phyloP scores from a whole-genome alignment of 2,888 invertebrate species.

The Xanthorhoe designata region DNA sequence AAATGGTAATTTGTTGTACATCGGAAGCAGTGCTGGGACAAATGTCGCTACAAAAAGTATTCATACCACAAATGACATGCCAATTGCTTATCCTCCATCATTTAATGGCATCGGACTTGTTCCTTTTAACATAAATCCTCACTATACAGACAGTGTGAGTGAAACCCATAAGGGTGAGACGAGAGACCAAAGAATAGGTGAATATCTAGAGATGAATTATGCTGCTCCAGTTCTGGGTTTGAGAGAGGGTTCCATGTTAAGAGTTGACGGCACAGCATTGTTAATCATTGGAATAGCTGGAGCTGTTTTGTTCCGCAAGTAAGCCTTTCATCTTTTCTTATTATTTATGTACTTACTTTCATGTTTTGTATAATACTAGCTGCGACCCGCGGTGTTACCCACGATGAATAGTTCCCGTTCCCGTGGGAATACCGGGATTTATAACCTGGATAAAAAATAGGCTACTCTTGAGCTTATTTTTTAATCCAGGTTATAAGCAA shows the following conservation, averaged over 20 bases:
- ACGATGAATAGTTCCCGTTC: too few relatives aligned
- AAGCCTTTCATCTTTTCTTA: background rate
- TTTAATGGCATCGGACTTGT: constrained; percentile 90
- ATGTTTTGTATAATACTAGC: too few relatives aligned
- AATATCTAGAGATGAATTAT: constrained; percentile 87
- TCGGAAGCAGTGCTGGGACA: constrained; percentile 93
- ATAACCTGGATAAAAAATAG: too few relatives aligned
- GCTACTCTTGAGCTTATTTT: too few relatives aligned
- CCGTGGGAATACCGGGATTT: too few relatives aligned
- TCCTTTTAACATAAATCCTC: constrained; percentile 94
- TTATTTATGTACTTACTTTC: too few relatives aligned
- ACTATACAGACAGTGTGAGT: constrained; percentile 89
- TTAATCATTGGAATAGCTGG: constrained; percentile 86
- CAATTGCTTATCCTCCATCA: constrained; percentile 91
- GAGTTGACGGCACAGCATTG: constrained; percentile 85
- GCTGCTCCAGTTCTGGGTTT: constrained; percentile 88
- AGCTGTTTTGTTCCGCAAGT: constrained; percentile 88
- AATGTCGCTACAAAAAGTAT: constrained; percentile 93
- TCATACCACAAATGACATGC: constrained; percentile 95
- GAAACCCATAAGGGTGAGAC: constrained; percentile 92
- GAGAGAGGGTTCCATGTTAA: constrained; percentile 89
- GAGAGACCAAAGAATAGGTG: constrained; percentile 89
- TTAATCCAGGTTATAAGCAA: too few relatives aligned
- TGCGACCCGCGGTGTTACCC: too few relatives aligned
- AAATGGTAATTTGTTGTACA: constrained; percentile 88